phyloP scores from a whole-genome alignment of 1,140 invertebrate species.

The Drosophila cardini region DNA sequence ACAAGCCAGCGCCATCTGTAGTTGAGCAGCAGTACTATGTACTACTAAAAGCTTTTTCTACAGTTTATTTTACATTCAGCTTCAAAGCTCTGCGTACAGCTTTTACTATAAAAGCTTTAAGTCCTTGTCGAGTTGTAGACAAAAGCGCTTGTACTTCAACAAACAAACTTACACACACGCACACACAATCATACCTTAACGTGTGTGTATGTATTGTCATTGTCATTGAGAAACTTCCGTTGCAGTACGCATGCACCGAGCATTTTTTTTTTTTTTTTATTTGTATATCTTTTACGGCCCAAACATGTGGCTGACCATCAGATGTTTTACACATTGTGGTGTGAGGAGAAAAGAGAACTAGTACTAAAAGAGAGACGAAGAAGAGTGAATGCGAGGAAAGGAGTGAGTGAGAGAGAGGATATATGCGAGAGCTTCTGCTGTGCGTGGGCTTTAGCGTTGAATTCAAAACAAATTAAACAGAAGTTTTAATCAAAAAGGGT shows the following conservation, averaged over 20 bases:
- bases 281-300: conserved; percentile 4
- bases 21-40: neutral
- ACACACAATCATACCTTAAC: neutral
- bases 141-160: conserved; percentile 10
- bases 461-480: neutral
- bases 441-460: neutral
- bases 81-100: conserved; percentile 27
- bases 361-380: neutral
- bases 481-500: neutral
- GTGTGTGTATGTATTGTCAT: conserved; percentile 13
- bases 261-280: conserved; percentile 29
- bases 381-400: no score
- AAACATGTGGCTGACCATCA: conserved; percentile 67
- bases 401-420: neutral
- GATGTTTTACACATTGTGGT: conserved; percentile 52
- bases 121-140: conserved; percentile 55
- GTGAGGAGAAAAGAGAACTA: neutral
- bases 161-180: neutral
- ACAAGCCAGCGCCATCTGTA: conserved; percentile 46
- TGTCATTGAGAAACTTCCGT: conserved; percentile 67
- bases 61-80: neutral
- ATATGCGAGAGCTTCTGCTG: conserved; percentile 7
- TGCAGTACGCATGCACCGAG: conserved; percentile 68
- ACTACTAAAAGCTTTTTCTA: neutral
- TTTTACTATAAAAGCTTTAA: conserved; percentile 32